A percentile compares a stretch with the other conserved stretches of the same genome.
phyloP scores from a whole-genome alignment of 2,113 vertebrate species.

The Bufo bufo region DNA sequence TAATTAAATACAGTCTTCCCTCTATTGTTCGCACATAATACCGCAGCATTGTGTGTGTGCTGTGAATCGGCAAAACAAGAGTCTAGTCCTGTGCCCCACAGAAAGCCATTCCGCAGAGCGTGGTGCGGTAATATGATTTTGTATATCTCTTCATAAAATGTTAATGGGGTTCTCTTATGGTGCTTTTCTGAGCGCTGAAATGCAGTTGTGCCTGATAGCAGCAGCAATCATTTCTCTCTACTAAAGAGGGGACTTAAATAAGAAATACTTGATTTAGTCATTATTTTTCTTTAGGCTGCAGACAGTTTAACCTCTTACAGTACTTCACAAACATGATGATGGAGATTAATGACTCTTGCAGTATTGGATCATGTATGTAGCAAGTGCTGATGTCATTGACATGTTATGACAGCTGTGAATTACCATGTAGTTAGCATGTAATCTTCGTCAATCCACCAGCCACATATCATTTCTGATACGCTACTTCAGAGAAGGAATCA shows the following conservation, averaged over 20 bases:
- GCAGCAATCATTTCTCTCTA: constrained; percentile 8
- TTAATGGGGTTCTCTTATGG: constrained; percentile 24
- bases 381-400: not conserved
- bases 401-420: not conserved
- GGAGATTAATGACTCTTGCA: not conserved
- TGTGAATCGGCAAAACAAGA: not conserved
- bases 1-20: not conserved
- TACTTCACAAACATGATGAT: not conserved
- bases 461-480: no score
- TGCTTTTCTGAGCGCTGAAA: not conserved
- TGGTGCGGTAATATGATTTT: not conserved
- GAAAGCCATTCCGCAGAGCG: not conserved
- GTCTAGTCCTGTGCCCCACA: not conserved
- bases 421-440: not conserved
- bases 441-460: no score
- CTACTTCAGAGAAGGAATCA: no score
- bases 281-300: not conserved
- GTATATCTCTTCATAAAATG: not conserved
- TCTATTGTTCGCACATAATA: not conserved
- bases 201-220: not conserved
- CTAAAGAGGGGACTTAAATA: not conserved
- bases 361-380: not conserved
- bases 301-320: not conserved
- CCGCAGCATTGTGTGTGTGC: not conserved
- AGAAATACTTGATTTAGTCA: not conserved